A percentile compares a stretch with the other conserved stretches of the same genome.
phyloP scores from a whole-genome alignment of 2,797 vertebrate genomes.

The Schizothorax lantsangensis region DNA sequence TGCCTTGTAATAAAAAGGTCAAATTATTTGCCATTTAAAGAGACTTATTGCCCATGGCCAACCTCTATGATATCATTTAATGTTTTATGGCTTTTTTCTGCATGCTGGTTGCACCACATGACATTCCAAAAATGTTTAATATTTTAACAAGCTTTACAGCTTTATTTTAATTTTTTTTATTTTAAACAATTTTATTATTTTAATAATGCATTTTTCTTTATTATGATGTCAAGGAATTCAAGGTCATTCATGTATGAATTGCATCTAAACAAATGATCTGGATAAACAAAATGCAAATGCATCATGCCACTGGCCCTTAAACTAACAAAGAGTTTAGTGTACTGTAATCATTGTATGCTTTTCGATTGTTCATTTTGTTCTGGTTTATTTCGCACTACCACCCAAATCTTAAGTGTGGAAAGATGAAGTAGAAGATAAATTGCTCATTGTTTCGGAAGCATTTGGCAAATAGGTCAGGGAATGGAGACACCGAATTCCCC shows the following conservation, averaged over 20 bases:
- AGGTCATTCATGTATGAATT: background rate
- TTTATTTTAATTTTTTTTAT: background rate
- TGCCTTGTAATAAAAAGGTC: background rate
- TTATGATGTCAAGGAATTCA: background rate
- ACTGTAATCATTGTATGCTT: background rate
- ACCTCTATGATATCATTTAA: background rate
- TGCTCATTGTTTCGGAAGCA: slow-evolving; percentile 74
- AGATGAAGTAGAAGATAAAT: slow-evolving; percentile 72
- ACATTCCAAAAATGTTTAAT: background rate
- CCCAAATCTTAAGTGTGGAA: slow-evolving; percentile 59
- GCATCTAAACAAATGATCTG: background rate
- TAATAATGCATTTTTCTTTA: background rate
- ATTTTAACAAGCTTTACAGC: background rate
- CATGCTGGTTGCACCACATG: background rate
- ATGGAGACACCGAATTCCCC: slow-evolving; percentile 73
- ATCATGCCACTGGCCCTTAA: background rate
- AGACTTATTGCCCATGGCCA: background rate
- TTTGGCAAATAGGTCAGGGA: slow-evolving; percentile 70
- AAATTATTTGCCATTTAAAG: background rate
- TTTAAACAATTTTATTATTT: background rate
- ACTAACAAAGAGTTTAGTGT: background rate
- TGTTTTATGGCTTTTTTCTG: background rate
- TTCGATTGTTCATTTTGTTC: slow-evolving; percentile 17
- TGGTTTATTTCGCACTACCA: slow-evolving; percentile 59
- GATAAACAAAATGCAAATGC: background rate